Base-by-base conservation (phyloP, 2,797 vertebrate genomes). In the Hyperoplus lanceolatus region DNA sequence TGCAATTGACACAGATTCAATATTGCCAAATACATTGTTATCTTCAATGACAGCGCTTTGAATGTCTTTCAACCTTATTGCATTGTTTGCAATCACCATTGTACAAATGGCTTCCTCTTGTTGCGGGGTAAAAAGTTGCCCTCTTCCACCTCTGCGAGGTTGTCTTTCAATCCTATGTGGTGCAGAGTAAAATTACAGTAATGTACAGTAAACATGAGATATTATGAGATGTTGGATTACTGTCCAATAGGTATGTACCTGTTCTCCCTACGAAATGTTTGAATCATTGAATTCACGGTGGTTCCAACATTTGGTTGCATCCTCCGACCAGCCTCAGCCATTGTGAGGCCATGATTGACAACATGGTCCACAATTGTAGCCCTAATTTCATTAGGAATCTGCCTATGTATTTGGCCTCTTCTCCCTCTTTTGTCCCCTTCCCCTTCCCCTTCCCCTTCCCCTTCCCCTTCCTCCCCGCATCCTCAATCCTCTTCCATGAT, bases 141-240 rank as follows among this genome's bases (percentile, higher is more conserved):
- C 54, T 38, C 18, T 54, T 54, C 18, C 51, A 54, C 51, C 51
- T 54, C 18, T 29, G 51, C 55, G 1, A 39, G 36, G 38, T 39
- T 41, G 38, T 16, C 56, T 39, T 58, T 7, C 13, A 58, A 39
- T 58, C 36, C 36, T 58, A 6, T 58, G 56, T 58, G 56, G 38
- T 58, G 15, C 56, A 58, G 38, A 41, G 56, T 58, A 41, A 58
- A 58, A 58, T 58, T 58, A 58, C 14, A 41, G 14, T 41, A 38
- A 57, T 54, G 14, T 21, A 54, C 51, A 16, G 18, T 18, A 21
- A 21, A 54, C 7, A 21, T 5, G 14, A 54, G 4, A 9, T 16
- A 5, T 16, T 54, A 21, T 14, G 14, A 54, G 4, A 9, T 16
- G 9, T 16, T 54, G 18, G 5, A 29, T 54, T 29, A 54, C 53